Evolutionary conservation across 2,888 invertebrate species (phyloP).

Genomic region (Anticlea derivata): DNA sequence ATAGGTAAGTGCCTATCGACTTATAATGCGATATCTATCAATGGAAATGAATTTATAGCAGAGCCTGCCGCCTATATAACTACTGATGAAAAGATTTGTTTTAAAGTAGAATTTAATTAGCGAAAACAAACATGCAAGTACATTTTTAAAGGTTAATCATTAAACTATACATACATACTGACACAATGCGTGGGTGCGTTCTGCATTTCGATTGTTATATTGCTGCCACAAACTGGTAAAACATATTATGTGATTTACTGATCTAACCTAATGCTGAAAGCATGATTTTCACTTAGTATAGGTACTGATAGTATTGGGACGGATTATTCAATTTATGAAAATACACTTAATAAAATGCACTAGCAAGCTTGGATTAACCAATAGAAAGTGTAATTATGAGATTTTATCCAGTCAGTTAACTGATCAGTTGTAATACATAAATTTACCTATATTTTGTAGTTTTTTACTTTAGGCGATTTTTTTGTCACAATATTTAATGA

Average conservation of each 20-base stretch:
- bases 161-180: conserved; percentile 44
- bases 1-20: no score
- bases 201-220: conserved; percentile 28
- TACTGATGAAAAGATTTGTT: neutral
- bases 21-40: no score
- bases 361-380: conserved; percentile 44
- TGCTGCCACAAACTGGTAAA: conserved; percentile 39
- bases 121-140: conserved; percentile 80
- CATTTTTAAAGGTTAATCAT: conserved; percentile 54
- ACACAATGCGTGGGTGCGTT: conserved; percentile 54
- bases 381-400: conserved; percentile 21
- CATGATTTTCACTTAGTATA: conserved; percentile 41
- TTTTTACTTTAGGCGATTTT: conserved; percentile 10
- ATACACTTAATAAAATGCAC: conserved; percentile 45
- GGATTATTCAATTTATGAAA: conserved; percentile 45
- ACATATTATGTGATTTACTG: neutral
- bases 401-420: conserved; percentile 1
- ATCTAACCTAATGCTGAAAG: conserved; percentile 51
- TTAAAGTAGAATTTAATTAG: conserved; percentile 64
- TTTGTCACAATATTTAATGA: conserved; percentile 22
- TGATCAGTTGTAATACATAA: conserved; percentile 7
- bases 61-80: no score
- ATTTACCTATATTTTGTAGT: no score
- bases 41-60: no score
- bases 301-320: conserved; percentile 54